Conservation (phyloP, 2,888 invertebrate genomes). For the Agriotes lineatus region DNA sequence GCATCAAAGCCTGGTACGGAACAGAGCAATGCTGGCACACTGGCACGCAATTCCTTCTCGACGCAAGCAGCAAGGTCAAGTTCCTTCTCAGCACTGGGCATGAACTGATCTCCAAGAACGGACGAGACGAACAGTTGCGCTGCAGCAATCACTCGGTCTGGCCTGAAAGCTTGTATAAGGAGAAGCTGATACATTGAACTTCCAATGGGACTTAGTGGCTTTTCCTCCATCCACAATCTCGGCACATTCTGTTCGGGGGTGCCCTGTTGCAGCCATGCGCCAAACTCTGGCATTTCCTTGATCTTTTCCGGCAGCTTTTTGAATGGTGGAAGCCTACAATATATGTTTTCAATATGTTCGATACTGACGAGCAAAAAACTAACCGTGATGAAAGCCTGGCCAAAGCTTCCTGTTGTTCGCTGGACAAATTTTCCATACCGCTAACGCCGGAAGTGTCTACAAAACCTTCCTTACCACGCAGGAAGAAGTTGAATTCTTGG, state of each 20-base stretch:
- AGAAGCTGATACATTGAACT: conserved; percentile 89
- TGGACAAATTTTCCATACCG: conserved; percentile 75
- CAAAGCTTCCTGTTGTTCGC: conserved; percentile 87
- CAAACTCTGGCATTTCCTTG: conserved; percentile 83
- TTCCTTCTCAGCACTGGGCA: conserved; percentile 93
- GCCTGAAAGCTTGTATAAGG: conserved; percentile 78
- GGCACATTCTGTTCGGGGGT: conserved; percentile 94
- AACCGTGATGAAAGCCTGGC: conserved; percentile 77
- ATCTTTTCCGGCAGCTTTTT: conserved; percentile 83
- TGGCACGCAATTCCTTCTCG: conserved; percentile 89
- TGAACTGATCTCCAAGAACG: conserved; percentile 87
- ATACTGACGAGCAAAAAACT: conserved; percentile 6
- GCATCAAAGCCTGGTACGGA: conserved; percentile 99
- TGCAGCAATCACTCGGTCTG: conserved; percentile 85
- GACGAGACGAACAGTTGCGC: conserved; percentile 88
- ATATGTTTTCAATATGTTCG: conserved; percentile 1
- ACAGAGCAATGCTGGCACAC: conserved; percentile 94
- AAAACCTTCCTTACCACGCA: conserved; percentile 92
- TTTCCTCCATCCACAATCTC: conserved; percentile 89
- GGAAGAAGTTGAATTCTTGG: conserved; percentile 92
- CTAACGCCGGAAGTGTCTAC: conserved; percentile 71
- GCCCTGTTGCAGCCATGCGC: conserved; percentile 89
- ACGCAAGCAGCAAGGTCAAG: conserved; percentile 89
- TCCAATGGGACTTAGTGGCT: conserved; percentile 80
- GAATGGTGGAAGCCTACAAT: conserved; percentile 80